These are phyloP conservation scores for Enteromius thamalakanensis DNA, from an alignment of 2,797 vertebrate genomes.

Conservation along the genomic window DNA sequence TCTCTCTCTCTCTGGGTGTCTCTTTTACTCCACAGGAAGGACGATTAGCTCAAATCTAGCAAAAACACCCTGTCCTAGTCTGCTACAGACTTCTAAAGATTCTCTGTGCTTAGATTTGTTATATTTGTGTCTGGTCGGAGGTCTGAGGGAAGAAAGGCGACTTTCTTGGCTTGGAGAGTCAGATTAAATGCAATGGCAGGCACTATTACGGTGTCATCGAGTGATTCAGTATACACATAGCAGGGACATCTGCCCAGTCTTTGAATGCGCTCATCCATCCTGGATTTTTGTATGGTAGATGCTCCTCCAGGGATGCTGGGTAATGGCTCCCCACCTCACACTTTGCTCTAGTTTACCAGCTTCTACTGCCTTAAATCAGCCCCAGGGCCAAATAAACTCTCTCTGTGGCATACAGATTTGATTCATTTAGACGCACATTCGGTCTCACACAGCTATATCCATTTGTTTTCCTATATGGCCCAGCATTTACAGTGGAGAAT, in stretches of 20 bases:
- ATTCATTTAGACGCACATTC: constrained; percentile 32
- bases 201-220: constrained; percentile 38
- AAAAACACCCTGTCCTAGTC: constrained; percentile 49
- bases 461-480: constrained; percentile 13
- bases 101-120: constrained; percentile 46
- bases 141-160: constrained; percentile 39
- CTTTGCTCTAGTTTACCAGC: constrained; percentile 34
- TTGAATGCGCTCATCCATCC: constrained; percentile 55
- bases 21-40: constrained; percentile 23
- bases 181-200: constrained; percentile 53
- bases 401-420: constrained; percentile 15
- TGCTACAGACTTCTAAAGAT: constrained; percentile 41
- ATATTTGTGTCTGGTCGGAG: constrained; percentile 49
- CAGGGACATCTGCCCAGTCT: constrained; percentile 44
- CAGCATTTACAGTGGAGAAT: constrained; percentile 14
- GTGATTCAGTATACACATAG: constrained; percentile 52
- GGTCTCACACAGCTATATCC: constrained; percentile 13
- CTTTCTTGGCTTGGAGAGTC: constrained; percentile 44
- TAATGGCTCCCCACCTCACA: constrained; percentile 26
- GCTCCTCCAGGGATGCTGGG: constrained; percentile 40
- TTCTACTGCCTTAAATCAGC: constrained; percentile 46
- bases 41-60: constrained; percentile 35
- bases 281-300: constrained; percentile 36
- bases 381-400: constrained; percentile 51
- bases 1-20: constrained; percentile 18